A percentile compares a stretch with the other conserved stretches of the same genome.
phyloP scores from a whole-genome alignment of 2,113 vertebrate species.

The Cyanoderma ruficeps region DNA sequence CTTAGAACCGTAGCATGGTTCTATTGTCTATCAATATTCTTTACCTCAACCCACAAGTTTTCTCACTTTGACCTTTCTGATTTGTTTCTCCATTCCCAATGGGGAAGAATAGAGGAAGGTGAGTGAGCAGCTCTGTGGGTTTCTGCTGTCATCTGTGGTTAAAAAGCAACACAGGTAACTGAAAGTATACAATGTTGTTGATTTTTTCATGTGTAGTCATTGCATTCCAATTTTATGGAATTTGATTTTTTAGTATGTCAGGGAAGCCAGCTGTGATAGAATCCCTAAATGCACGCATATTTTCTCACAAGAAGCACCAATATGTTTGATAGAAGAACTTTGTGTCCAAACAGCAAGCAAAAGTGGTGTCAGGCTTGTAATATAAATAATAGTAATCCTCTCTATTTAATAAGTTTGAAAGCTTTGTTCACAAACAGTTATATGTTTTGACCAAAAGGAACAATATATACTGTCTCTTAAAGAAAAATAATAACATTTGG shows the following conservation, averaged over 20 bases:
- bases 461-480: not conserved
- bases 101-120: accelerated
- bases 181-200: not conserved
- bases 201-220: not conserved
- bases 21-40: not conserved
- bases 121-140: accelerated
- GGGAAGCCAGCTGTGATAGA: not conserved
- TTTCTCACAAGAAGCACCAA: not conserved
- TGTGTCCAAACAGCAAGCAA: not conserved
- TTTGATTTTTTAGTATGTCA: not conserved
- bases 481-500: not conserved
- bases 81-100: not conserved
- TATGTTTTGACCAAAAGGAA: not conserved
- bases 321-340: not conserved
- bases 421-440: not conserved
- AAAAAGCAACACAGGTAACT: not conserved
- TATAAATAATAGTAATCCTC: not conserved
- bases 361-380: not conserved
- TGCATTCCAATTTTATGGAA: not conserved
- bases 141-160: not conserved
- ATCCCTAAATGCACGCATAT: not conserved
- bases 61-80: not conserved
- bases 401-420: not conserved
- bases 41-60: not conserved
- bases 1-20: not conserved